A percentile compares a stretch with the other conserved stretches of the same genome.
Conservation (phyloP, 1,140 invertebrate genomes). For the Conus betulinus region DNA sequence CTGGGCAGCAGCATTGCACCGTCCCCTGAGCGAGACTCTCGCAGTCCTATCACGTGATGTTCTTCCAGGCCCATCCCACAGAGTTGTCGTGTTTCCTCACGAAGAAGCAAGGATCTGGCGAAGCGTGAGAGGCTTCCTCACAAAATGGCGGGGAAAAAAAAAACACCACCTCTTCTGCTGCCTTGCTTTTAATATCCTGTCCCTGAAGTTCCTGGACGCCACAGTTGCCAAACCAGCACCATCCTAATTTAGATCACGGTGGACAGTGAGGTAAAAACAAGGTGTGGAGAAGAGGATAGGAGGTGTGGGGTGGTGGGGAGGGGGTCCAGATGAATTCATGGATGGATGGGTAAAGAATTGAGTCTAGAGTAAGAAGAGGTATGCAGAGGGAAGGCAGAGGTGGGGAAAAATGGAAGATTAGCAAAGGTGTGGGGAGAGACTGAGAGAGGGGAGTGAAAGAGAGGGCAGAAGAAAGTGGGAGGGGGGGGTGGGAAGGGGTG, state of each 20-base stretch:
- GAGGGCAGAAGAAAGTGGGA: too few relatives aligned
- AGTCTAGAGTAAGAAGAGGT: too few relatives aligned
- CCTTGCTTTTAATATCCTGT: slow-evolving; percentile 20
- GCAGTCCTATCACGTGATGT: not conserved
- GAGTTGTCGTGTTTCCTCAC: not conserved
- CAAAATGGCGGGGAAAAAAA: not conserved
- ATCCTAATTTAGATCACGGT: not conserved
- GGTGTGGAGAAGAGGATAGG: too few relatives aligned
- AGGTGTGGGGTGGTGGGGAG: too few relatives aligned
- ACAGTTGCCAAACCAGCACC: not conserved
- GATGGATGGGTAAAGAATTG: too few relatives aligned
- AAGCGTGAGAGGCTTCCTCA: not conserved
- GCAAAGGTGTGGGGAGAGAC: too few relatives aligned
- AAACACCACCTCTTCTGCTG: not conserved
- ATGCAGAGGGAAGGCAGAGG: too few relatives aligned
- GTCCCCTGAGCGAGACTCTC: not conserved
- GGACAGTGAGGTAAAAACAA: not conserved
- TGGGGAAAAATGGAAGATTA: too few relatives aligned
- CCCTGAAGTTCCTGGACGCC: not conserved
- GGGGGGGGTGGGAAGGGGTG: too few relatives aligned
- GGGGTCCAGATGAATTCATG: too few relatives aligned
- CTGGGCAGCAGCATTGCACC: not conserved
- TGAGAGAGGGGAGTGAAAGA: too few relatives aligned
- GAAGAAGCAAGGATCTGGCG: not conserved
- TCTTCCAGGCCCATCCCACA: not conserved